Evolutionary conservation across 2,797 vertebrate species (phyloP).

Genomic region (Calcarius lapponicus): DNA sequence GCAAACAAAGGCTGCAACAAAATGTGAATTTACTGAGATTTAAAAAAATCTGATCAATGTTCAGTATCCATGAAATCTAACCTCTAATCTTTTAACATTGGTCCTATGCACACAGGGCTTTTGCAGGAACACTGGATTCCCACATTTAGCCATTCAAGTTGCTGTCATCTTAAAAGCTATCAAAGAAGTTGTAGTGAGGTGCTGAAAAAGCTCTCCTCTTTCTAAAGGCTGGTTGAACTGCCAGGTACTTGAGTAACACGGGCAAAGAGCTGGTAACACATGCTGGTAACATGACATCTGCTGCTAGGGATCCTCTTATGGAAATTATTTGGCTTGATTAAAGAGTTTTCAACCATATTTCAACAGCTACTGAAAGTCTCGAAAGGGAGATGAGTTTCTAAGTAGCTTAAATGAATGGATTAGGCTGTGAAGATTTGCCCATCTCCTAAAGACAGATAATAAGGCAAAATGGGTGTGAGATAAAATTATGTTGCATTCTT

Average conservation of each 20-base stretch:
- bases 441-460: neutral
- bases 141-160: neutral
- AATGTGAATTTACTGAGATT: neutral
- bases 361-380: neutral
- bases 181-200: neutral
- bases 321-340: neutral
- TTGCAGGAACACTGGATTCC: neutral
- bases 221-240: neutral
- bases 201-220: neutral
- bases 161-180: neutral
- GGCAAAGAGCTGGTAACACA: neutral
- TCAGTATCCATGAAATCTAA: neutral
- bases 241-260: neutral
- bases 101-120: neutral
- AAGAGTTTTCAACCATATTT: neutral
- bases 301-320: neutral
- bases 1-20: neutral
- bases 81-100: neutral
- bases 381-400: neutral
- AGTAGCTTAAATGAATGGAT: neutral
- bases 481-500: neutral
- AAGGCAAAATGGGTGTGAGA: neutral
- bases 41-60: accelerated
- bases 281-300: neutral
- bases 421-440: neutral